Conservation (phyloP, 2,113 vertebrate genomes). For the Nannospalax galili region DNA sequence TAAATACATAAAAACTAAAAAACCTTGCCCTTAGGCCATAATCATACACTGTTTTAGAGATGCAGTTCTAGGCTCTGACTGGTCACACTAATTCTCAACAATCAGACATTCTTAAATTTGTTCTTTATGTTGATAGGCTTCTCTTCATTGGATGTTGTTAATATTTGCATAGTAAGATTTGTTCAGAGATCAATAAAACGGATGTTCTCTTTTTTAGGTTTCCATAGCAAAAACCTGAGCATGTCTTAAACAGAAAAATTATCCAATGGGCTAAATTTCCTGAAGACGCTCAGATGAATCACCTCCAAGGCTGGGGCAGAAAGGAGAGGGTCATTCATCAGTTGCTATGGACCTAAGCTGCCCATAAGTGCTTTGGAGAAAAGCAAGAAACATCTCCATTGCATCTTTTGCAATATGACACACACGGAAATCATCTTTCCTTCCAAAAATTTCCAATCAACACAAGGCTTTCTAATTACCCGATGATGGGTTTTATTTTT, state of each 20-base stretch:
- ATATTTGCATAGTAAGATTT: not conserved
- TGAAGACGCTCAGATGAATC: not conserved
- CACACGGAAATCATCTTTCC: constrained; percentile 22
- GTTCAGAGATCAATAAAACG: not conserved
- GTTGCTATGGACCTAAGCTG: not conserved
- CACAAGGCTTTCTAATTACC: constrained; percentile 74
- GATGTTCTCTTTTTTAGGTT: not conserved
- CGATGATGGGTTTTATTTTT: constrained; percentile 72
- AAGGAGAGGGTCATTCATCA: not conserved
- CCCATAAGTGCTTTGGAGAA: not conserved
- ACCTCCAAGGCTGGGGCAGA: not conserved
- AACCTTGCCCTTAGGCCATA: not conserved
- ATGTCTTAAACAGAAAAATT: not conserved
- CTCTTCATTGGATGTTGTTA: not conserved
- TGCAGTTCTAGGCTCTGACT: not conserved
- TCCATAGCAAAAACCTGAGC: not conserved
- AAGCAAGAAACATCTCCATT: not conserved
- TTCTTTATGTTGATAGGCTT: not conserved
- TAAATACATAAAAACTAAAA: not conserved
- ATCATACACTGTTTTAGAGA: not conserved
- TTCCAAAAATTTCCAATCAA: constrained; percentile 54
- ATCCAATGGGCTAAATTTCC: not conserved
- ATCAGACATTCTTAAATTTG: not conserved
- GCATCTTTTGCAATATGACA: not conserved
- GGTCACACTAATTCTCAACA: not conserved